Conservation (phyloP, 2,888 invertebrate genomes). For the Itoplectis maculator region DNA sequence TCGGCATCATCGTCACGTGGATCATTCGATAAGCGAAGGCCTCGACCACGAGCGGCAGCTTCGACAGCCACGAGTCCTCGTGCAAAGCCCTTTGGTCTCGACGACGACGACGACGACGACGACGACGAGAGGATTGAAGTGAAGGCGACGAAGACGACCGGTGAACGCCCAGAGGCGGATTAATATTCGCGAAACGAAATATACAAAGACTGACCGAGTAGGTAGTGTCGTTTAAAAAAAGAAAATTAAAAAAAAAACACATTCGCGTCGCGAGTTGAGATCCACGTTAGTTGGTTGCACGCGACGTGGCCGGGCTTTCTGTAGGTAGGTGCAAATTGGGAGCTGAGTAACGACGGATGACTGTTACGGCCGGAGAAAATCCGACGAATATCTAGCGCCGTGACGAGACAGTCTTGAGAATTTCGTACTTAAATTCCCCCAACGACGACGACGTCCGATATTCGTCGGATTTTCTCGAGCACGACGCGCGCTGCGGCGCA, state of each 20-base stretch:
- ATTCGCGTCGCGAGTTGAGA: constrained; percentile 50
- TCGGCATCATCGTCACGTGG: constrained; percentile 74
- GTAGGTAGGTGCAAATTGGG: constrained; percentile 57
- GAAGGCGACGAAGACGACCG: constrained; percentile 55
- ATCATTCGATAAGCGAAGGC: constrained; percentile 77
- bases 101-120: constrained; percentile 54
- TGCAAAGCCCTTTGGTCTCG: constrained; percentile 61
- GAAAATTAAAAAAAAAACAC: constrained; percentile 57
- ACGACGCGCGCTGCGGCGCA: constrained; percentile 12
- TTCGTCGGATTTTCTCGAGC: constrained; percentile 55
- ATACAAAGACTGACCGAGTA: constrained; percentile 79
- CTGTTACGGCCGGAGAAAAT: constrained; percentile 16
- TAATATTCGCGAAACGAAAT: constrained; percentile 63
- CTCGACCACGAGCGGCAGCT: constrained; percentile 9
- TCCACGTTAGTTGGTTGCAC: constrained; percentile 62
- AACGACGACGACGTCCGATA: constrained; percentile 2
- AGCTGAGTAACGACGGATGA: constrained; percentile 29
- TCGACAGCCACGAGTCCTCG: constrained; percentile 45
- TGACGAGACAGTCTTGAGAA: constrained; percentile 17
- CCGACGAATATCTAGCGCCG: background rate
- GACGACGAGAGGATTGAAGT: constrained; percentile 52
- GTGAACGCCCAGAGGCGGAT: constrained; percentile 35
- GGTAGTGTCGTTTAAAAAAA: constrained; percentile 76
- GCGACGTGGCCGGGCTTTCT: constrained; percentile 76
- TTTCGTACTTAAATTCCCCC: constrained; percentile 48